These are phyloP conservation scores for Phrynocephalus versicolor DNA, from an alignment of 2,113 vertebrate genomes.

Conservation along the genomic window DNA sequence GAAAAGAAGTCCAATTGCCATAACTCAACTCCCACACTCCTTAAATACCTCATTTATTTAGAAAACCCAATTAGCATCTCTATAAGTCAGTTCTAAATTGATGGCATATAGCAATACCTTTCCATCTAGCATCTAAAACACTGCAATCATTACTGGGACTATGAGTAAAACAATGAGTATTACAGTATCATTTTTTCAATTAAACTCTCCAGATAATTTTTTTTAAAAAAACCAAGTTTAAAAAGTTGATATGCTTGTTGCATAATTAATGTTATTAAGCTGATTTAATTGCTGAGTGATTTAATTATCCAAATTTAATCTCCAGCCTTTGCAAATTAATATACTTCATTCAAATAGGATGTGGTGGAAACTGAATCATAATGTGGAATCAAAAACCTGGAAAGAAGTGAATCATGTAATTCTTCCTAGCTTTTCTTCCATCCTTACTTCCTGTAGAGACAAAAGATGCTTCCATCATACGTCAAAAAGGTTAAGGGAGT, in stretches of 20 bases:
- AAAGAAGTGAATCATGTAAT: background rate
- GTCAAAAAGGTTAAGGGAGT: background rate
- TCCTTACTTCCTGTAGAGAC: background rate
- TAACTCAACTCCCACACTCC: too few relatives aligned
- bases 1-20: too few relatives aligned
- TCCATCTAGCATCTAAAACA: background rate
- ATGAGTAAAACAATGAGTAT: background rate
- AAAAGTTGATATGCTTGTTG: slow-evolving; percentile 15
- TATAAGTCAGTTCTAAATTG: too few relatives aligned
- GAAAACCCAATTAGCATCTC: too few relatives aligned
- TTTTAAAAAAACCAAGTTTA: background rate
- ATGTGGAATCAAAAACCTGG: background rate
- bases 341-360: slow-evolving; percentile 11
- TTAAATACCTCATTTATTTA: too few relatives aligned
- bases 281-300: slow-evolving; percentile 24
- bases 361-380: background rate
- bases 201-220: slow-evolving; percentile 5
- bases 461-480: background rate
- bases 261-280: slow-evolving; percentile 34
- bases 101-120: background rate
- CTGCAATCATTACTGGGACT: background rate
- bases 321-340: slow-evolving; percentile 19
- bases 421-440: background rate
- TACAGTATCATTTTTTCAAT: background rate
- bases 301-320: slow-evolving; percentile 31